Base-by-base conservation (phyloP, 2,113 vertebrate species). In the Syngnathus typhle region DNA sequence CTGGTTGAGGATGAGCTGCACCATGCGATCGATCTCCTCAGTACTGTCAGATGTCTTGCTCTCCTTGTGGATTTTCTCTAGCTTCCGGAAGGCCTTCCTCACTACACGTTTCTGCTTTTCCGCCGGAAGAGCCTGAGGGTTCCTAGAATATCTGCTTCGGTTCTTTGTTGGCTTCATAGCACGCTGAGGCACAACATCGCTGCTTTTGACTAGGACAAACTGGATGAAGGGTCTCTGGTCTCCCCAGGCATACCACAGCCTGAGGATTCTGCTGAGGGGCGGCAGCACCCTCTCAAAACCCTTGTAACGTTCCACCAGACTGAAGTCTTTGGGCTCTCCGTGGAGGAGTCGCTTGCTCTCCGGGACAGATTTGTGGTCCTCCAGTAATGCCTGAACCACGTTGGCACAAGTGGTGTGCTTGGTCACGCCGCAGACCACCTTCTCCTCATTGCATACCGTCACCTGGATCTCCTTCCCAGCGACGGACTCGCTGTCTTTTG, bases 171-270 rank as follows among this genome's bases (percentile, higher is more conserved):
- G 89, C 71, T 91, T 91, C 89, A 92, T 95, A 61, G 90, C 49
- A 0, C 92, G 88, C 77, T 91, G 91, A 0, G 93, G 91, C 21
- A 93, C 90, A 61, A 95, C 94, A 64, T 95, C 94, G 60, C 92
- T 93, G 55, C 91, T 88, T 83, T 95, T 96, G 10, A 98, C 89
- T 23, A 99, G 77, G 9, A 93, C 86, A 60, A 98, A 98, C 62
- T 93, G 90, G 82, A 98, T 91, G 60, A 92, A 95, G 51, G 92
- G 79, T 65, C 89, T 92, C 80, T 99, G 94, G 27, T 95, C 94
- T 0, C 96, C 96, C 97, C 96, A 98, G 0, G 95, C 94, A 16
- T 91, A 93, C 94, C 95, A 99, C 23, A 99, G 92, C 68, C 94
- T 91, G 64, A 98, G 84, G 71, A 99, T 95, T 69, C 95, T 93